Conservation (phyloP, 1,140 invertebrate genomes). For the Whitmania pigra region DNA sequence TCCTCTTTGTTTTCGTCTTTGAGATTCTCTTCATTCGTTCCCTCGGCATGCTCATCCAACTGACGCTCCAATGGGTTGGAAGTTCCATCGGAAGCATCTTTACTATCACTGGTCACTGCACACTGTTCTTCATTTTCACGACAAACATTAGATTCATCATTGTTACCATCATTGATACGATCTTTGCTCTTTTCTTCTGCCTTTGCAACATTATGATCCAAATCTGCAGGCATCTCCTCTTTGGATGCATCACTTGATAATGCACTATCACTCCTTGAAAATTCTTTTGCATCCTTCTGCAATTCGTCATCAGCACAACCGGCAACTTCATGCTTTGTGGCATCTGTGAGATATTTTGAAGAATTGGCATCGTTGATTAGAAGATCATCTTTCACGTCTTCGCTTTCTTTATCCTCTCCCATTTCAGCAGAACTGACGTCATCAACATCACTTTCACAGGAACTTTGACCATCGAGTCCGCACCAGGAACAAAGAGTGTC, state of each 20-base stretch:
- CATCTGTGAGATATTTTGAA: neutral
- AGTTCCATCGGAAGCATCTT: neutral
- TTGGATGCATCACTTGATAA: neutral
- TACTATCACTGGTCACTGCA: neutral
- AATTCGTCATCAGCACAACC: neutral
- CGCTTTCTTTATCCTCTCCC: neutral
- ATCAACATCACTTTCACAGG: neutral
- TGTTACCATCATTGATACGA: neutral
- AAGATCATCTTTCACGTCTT: no score
- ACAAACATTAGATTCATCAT: neutral
- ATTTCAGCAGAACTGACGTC: neutral
- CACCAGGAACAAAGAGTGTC: constrained; percentile 45
- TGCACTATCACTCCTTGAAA: neutral
- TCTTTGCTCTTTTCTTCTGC: neutral
- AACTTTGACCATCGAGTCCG: constrained; percentile 36
- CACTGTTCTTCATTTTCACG: neutral
- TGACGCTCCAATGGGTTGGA: neutral
- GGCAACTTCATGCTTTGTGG: neutral
- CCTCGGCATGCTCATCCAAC: neutral
- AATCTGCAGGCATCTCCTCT: neutral
- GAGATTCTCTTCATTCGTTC: neutral
- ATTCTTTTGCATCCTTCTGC: neutral
- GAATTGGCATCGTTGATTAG: no score
- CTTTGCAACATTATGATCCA: neutral
- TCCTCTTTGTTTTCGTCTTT: neutral